A percentile compares a stretch with the other conserved stretches of the same genome.
phyloP scores from a whole-genome alignment of 2,113 vertebrate species.

The Podiceps cristatus region DNA sequence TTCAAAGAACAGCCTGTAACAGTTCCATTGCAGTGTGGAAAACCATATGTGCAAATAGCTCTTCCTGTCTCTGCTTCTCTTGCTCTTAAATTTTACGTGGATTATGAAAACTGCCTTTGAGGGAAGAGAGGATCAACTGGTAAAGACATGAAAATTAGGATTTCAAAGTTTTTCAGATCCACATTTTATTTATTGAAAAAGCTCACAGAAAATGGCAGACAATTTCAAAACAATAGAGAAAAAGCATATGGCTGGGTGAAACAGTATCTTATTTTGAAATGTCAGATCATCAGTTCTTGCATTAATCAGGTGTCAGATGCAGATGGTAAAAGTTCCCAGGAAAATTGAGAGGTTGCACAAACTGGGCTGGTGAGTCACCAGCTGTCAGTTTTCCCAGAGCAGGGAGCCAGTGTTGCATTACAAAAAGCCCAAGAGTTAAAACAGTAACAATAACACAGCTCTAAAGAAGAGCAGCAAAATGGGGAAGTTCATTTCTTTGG shows the following conservation, averaged over 20 bases:
- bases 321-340: slow-evolving; percentile 25
- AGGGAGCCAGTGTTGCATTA: not conserved
- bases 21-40: not conserved
- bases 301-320: slow-evolving; percentile 19
- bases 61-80: not conserved
- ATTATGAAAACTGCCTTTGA: not conserved
- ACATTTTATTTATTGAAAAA: slow-evolving; percentile 62
- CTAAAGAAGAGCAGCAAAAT: not conserved
- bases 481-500: slow-evolving; percentile 1
- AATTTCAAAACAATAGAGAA: slow-evolving; percentile 2
- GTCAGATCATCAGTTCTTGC: not conserved
- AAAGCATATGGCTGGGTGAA: not conserved
- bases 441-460: not conserved
- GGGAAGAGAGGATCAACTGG: not conserved
- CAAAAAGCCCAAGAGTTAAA: slow-evolving; percentile 16
- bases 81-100: not conserved
- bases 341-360: slow-evolving; percentile 11
- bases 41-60: not conserved
- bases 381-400: slow-evolving; percentile 13
- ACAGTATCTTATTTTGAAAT: not conserved
- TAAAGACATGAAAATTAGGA: not conserved
- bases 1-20: not conserved
- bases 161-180: slow-evolving; percentile 12
- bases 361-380: slow-evolving; percentile 5
- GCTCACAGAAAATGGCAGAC: slow-evolving; percentile 28